These are phyloP conservation scores for Limosa lapponica DNA, from an alignment of 2,797 vertebrate species.

Conservation along the genomic window DNA sequence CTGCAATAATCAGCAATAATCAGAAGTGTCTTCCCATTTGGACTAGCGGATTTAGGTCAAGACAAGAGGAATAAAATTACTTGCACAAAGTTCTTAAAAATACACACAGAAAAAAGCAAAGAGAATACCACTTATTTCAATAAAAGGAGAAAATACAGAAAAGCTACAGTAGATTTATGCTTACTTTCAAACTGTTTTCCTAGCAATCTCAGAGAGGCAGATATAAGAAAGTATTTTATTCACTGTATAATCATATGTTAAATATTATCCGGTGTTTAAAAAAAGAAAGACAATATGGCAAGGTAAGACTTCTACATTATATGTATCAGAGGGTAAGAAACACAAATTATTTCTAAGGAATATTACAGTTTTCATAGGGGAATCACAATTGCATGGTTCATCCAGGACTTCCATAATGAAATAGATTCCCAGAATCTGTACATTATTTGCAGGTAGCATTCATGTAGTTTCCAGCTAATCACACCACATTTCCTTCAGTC, in stretches of 20 bases:
- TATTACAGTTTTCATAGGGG: not conserved
- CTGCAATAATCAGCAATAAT: not conserved
- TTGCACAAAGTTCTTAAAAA: not conserved
- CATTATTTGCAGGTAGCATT: not conserved
- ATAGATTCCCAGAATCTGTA: not conserved
- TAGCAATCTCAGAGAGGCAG: not conserved
- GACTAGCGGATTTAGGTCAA: not conserved
- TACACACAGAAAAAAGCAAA: not conserved
- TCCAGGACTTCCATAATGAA: not conserved
- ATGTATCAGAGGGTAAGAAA: not conserved
- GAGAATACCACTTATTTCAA: not conserved
- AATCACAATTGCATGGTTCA: not conserved
- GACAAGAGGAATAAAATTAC: not conserved
- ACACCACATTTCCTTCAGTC: not conserved
- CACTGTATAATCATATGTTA: accelerated
- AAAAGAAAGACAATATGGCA: not conserved
- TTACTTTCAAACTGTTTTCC: not conserved
- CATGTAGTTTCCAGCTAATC: not conserved
- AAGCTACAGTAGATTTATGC: not conserved
- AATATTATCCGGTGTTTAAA: not conserved
- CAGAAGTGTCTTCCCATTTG: not conserved
- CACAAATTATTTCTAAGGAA: not conserved
- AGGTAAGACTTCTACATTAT: not conserved
- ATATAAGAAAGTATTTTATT: not conserved
- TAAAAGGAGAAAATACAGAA: not conserved